These are phyloP conservation scores for Atherinomorus stipes DNA, from an alignment of 2,113 vertebrate genomes.

Conservation along the genomic window DNA sequence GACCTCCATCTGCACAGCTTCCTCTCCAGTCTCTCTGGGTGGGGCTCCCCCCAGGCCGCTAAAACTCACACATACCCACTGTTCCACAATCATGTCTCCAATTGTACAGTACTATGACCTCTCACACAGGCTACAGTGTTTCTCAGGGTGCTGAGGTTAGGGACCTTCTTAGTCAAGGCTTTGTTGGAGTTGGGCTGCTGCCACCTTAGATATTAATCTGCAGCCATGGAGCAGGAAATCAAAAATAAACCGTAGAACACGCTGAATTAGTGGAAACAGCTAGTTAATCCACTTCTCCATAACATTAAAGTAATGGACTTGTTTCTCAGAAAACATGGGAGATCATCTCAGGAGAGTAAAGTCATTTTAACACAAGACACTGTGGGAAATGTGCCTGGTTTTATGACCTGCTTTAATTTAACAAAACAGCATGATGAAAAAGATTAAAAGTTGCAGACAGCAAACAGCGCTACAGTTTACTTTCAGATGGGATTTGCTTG, in stretches of 20 bases:
- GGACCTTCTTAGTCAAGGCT: slow-evolving; percentile 53
- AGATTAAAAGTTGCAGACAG: not conserved
- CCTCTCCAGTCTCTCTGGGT: slow-evolving; percentile 76
- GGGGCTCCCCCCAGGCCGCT: slow-evolving; percentile 60
- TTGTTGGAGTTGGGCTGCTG: slow-evolving; percentile 79
- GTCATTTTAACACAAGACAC: slow-evolving; percentile 14
- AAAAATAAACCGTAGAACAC: slow-evolving; percentile 73
- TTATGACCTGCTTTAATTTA: slow-evolving; percentile 1
- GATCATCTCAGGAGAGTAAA: slow-evolving; percentile 29
- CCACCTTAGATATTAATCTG: slow-evolving; percentile 76
- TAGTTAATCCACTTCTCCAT: slow-evolving; percentile 55
- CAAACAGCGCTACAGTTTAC: not conserved
- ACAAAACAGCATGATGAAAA: not conserved
- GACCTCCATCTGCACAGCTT: slow-evolving; percentile 75
- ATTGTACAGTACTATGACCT: slow-evolving; percentile 37
- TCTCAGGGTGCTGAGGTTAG: slow-evolving; percentile 64
- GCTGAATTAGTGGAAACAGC: slow-evolving; percentile 74
- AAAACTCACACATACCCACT: slow-evolving; percentile 67
- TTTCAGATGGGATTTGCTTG: not conserved
- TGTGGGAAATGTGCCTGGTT: slow-evolving; percentile 46
- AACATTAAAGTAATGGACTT: slow-evolving; percentile 48
- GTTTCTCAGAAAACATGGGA: slow-evolving; percentile 65
- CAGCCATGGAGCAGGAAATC: slow-evolving; percentile 76
- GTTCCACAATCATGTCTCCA: slow-evolving; percentile 54
- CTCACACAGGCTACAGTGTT: slow-evolving; percentile 45